Conservation (phyloP, 2,113 vertebrate genomes). For the Zapornia atra region DNA sequence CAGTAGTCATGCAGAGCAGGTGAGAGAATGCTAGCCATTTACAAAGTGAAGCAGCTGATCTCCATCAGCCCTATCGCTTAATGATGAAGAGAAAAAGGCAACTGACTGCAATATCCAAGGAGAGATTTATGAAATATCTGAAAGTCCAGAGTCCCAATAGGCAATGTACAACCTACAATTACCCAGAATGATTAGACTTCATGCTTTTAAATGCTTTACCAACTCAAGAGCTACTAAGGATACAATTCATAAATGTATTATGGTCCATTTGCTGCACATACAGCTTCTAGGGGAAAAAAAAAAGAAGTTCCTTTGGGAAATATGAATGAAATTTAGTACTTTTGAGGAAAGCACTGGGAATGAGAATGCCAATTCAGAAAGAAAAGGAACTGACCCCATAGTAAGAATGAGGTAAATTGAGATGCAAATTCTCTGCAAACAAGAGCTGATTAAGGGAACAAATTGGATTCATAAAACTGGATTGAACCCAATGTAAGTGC, state of each 20-base stretch:
- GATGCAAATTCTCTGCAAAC: neutral
- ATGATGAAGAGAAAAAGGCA: constrained; percentile 31
- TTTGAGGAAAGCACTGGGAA: neutral
- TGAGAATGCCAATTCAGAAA: neutral
- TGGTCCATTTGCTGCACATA: constrained; percentile 58
- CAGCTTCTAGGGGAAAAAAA: neutral
- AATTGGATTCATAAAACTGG: neutral
- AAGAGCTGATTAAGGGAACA: neutral
- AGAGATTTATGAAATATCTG: constrained; percentile 32
- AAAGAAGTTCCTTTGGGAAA: constrained; percentile 36
- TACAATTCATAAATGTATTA: constrained; percentile 52
- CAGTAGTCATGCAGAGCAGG: constrained; percentile 75
- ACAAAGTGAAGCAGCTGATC: constrained; percentile 50
- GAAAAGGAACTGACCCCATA: neutral
- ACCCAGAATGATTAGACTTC: constrained; percentile 62
- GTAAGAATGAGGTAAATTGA: neutral
- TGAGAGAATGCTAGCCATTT: constrained; percentile 49
- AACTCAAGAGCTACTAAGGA: constrained; percentile 8
- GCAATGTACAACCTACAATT: neutral
- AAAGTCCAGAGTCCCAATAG: constrained; percentile 17
- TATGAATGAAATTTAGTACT: neutral
- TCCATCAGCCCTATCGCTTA: constrained; percentile 29
- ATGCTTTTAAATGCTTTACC: constrained; percentile 58
- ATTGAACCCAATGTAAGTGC: neutral
- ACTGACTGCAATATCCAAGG: neutral